Evolutionary conservation across 1,140 invertebrate species (phyloP).

Genomic region (Drosophila santomea): DNA sequence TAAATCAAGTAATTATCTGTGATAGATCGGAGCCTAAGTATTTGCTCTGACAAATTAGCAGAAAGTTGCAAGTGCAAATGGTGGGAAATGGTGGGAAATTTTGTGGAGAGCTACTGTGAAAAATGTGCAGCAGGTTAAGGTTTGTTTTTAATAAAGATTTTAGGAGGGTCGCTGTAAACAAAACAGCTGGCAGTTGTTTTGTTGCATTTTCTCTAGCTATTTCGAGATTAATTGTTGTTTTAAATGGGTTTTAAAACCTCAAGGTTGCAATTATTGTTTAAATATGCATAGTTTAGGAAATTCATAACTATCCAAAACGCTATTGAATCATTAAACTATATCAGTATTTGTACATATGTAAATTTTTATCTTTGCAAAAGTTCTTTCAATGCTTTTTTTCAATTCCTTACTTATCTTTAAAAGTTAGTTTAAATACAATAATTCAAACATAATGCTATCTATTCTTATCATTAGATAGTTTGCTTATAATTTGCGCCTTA

Average conservation of each 20-base stretch:
- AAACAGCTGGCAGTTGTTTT: slow-evolving; percentile 53
- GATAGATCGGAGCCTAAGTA: slow-evolving; percentile 51
- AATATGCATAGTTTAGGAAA: background rate
- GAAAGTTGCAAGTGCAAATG: slow-evolving; percentile 7
- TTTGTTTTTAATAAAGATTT: background rate
- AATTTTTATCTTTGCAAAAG: background rate
- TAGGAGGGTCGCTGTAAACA: background rate
- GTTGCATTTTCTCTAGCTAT: background rate
- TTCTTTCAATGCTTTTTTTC: background rate
- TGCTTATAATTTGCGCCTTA: background rate
- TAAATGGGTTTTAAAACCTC: slow-evolving; percentile 10
- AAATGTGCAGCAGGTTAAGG: background rate
- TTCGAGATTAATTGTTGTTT: background rate
- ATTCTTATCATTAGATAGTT: slow-evolving; percentile 7
- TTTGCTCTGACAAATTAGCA: slow-evolving; percentile 17
- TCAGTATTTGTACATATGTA: background rate
- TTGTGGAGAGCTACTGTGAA: background rate
- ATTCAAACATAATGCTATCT: background rate
- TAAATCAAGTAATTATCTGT: slow-evolving; percentile 72
- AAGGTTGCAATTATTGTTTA: background rate
- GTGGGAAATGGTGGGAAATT: background rate
- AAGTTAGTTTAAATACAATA: background rate
- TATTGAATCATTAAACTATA: background rate
- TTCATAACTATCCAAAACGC: background rate
- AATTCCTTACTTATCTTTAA: background rate